phyloP scores from a whole-genome alignment of 2,888 invertebrate species.

The Chouioia cunea region DNA sequence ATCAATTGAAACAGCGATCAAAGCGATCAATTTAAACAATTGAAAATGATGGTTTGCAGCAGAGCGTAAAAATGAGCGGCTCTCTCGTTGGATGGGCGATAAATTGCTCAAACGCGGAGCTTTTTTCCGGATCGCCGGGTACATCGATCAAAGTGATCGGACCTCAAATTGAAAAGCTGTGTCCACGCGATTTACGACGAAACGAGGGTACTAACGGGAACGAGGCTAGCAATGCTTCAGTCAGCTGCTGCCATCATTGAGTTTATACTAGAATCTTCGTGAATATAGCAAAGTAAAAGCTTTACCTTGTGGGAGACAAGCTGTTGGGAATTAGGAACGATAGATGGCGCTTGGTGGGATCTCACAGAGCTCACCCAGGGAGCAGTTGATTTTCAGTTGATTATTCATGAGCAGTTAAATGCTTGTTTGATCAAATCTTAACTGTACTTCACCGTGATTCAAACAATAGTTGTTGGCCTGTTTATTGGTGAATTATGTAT shows the following conservation, averaged over 20 bases:
- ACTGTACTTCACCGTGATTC: too few relatives aligned
- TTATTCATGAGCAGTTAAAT: too few relatives aligned
- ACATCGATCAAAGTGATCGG: slow-evolving; percentile 42
- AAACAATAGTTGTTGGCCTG: too few relatives aligned
- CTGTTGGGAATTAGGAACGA: not conserved
- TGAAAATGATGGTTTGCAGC: too few relatives aligned
- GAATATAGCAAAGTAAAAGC: too few relatives aligned
- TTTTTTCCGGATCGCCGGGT: slow-evolving; percentile 6
- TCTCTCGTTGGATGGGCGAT: slow-evolving; percentile 6
- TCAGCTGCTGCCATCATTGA: slow-evolving; percentile 34
- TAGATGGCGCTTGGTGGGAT: slow-evolving; percentile 9
- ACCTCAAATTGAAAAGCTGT: slow-evolving; percentile 45
- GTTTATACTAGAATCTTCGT: not conserved
- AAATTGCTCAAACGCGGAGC: slow-evolving; percentile 22
- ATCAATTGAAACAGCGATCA: too few relatives aligned
- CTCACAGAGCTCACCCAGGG: not conserved
- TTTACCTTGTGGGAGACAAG: not conserved
- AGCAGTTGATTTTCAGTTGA: too few relatives aligned
- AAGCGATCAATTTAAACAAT: too few relatives aligned
- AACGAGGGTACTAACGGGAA: not conserved
- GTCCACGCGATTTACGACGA: slow-evolving; percentile 33
- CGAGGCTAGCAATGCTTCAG: not conserved
- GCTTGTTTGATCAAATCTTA: too few relatives aligned
- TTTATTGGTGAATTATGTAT: too few relatives aligned
- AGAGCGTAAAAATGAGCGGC: too few relatives aligned